A percentile compares a stretch with the other conserved stretches of the same genome.
Evolutionary conservation across 1,140 invertebrate genomes (phyloP).

Genomic region (Psix sp.): DNA sequence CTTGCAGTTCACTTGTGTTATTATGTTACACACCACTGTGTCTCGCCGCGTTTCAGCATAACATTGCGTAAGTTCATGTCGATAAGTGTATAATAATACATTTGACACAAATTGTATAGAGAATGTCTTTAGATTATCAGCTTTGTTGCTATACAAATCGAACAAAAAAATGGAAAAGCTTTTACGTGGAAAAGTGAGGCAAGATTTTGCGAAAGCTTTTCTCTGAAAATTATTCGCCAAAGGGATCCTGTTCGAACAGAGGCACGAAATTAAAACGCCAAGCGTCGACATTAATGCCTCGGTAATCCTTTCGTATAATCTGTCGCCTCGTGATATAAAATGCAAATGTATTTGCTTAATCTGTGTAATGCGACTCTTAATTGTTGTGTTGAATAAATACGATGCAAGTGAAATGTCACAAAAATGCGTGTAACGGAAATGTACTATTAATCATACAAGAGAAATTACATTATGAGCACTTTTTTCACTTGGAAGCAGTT

Average conservation of each 20-base stretch:
- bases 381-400: constrained; percentile 10
- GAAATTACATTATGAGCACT: background rate
- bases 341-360: constrained; percentile 12
- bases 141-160: too few relatives aligned
- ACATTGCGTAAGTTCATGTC: constrained; percentile 7
- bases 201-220: too few relatives aligned
- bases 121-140: too few relatives aligned
- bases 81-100: constrained; percentile 14
- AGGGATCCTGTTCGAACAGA: constrained; percentile 7
- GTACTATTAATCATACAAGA: background rate
- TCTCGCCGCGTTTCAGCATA: background rate
- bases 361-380: constrained; percentile 14
- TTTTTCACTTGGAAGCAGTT: too few relatives aligned
- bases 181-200: too few relatives aligned
- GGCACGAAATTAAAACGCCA: constrained; percentile 21
- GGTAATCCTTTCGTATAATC: constrained; percentile 12
- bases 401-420: background rate
- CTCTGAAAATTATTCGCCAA: background rate
- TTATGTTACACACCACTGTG: constrained; percentile 7
- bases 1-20: constrained; percentile 7
- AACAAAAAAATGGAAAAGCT: too few relatives aligned
- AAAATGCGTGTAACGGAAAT: background rate
- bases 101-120: background rate
- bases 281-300: constrained; percentile 13
- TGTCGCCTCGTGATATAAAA: constrained; percentile 9